Conservation (phyloP, 2,797 vertebrate species). For the Chelmon rostratus region DNA sequence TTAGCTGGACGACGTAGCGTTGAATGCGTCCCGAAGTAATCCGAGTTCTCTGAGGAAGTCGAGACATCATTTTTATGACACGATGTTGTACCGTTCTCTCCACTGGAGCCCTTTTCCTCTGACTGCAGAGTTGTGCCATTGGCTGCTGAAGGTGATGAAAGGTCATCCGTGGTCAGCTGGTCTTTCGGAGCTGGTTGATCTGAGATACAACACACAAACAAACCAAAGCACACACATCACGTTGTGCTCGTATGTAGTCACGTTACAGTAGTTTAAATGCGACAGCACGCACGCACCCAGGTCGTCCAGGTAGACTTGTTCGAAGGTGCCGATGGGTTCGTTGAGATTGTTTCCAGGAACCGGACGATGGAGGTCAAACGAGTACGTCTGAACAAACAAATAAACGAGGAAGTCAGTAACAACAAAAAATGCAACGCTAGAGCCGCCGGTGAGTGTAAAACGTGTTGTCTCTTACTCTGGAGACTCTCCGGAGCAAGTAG, state of each 20-base stretch:
- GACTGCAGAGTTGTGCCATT: slow-evolving; percentile 50
- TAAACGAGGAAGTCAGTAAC: neutral
- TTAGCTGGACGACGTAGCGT: too few relatives aligned
- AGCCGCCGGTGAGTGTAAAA: neutral
- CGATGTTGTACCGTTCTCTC: slow-evolving; percentile 43
- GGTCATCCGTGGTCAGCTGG: slow-evolving; percentile 14
- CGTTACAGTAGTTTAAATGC: neutral
- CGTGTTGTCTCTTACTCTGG: slow-evolving; percentile 55
- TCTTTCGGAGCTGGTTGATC: slow-evolving; percentile 32
- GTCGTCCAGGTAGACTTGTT: slow-evolving; percentile 67
- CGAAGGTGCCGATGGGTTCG: slow-evolving; percentile 69
- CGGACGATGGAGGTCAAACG: slow-evolving; percentile 72
- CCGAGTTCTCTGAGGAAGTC: too few relatives aligned
- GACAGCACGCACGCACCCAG: slow-evolving; percentile 49
- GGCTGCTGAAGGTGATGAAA: slow-evolving; percentile 18
- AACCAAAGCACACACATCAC: neutral
- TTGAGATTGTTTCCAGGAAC: neutral
- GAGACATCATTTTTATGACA: too few relatives aligned
- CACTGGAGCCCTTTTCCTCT: slow-evolving; percentile 30
- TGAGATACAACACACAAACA: slow-evolving; percentile 27
- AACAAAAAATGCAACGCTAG: neutral
- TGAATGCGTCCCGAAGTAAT: too few relatives aligned
- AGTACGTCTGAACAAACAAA: slow-evolving; percentile 58
- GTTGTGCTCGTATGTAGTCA: fast-evolving
- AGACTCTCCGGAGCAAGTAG: slow-evolving; percentile 57